Conservation (phyloP, 2,797 vertebrate genomes). For the Chromis chromis region DNA sequence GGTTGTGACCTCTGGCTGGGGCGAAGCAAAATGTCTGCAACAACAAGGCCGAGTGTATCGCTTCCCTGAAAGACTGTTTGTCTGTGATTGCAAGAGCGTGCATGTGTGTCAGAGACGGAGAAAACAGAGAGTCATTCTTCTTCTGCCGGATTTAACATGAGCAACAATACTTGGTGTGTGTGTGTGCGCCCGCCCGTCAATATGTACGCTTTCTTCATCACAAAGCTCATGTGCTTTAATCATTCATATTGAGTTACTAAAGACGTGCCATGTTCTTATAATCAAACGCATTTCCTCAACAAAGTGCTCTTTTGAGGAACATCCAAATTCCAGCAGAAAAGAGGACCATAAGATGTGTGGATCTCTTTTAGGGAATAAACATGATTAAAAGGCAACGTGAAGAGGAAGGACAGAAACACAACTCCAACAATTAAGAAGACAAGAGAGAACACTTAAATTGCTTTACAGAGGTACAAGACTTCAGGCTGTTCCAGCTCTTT, state of each 20-base stretch:
- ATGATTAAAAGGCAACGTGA: conserved; percentile 74
- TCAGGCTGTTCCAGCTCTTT: conserved; percentile 52
- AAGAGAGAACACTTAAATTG: conserved; percentile 73
- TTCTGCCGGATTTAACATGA: conserved; percentile 61
- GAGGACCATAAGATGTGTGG: conserved; percentile 49
- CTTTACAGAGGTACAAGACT: conserved; percentile 69
- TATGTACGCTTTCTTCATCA: conserved; percentile 70
- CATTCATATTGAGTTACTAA: conserved; percentile 74
- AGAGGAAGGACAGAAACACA: conserved; percentile 71
- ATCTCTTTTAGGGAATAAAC: conserved; percentile 73
- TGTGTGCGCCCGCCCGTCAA: conserved; percentile 46
- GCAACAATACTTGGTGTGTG: conserved; percentile 25
- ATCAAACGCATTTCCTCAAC: conserved; percentile 75
- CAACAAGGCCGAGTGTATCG: conserved; percentile 58
- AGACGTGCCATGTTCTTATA: conserved; percentile 71
- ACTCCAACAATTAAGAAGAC: conserved; percentile 75
- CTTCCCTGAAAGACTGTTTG: conserved; percentile 70
- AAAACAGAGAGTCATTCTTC: conserved; percentile 63
- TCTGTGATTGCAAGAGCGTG: conserved; percentile 42
- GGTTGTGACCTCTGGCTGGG: conserved; percentile 74
- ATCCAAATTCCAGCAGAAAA: conserved; percentile 66
- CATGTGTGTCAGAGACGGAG: conserved; percentile 6
- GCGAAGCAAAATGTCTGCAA: conserved; percentile 69
- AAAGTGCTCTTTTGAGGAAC: conserved; percentile 74
- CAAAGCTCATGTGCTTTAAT: conserved; percentile 71